Percentiles rank a stretch among this genome's conserved stretches.
These are phyloP conservation scores for Heliothis subflexa DNA, from an alignment of 1,140 invertebrate genomes.

Conservation along the genomic window DNA sequence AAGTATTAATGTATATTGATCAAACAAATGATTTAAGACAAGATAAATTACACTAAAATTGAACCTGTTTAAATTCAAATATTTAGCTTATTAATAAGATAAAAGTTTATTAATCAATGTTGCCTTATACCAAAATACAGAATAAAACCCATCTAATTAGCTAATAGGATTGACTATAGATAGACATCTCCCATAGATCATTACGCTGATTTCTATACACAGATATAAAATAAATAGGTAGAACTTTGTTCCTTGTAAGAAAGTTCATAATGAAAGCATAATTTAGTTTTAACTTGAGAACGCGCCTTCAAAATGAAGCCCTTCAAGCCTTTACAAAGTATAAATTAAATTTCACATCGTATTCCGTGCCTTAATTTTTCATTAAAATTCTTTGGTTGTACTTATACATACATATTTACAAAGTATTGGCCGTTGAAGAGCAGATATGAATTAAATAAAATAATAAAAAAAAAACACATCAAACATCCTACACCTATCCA, in stretches of 20 bases:
- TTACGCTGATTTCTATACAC: constrained; percentile 34
- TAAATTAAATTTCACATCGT: constrained; percentile 54
- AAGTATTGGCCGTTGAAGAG: too few species aligned
- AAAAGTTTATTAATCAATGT: too few species aligned
- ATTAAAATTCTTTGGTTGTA: constrained; percentile 48
- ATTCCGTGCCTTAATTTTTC: constrained; percentile 50
- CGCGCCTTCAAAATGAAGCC: constrained; percentile 42
- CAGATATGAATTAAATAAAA: too few species aligned
- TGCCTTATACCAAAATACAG: too few species aligned
- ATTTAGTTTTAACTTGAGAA: constrained; percentile 49
- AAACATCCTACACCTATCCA: too few species aligned
- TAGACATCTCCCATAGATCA: background rate
- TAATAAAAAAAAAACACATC: too few species aligned
- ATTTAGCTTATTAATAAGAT: too few species aligned
- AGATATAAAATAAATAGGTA: constrained; percentile 38
- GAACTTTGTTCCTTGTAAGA: constrained; percentile 42
- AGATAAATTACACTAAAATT: too few species aligned
- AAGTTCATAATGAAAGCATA: constrained; percentile 52
- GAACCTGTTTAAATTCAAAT: too few species aligned
- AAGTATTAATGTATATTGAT: too few species aligned
- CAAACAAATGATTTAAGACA: too few species aligned
- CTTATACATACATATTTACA: too few species aligned
- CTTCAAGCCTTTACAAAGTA: constrained; percentile 52
- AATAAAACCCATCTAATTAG: constrained; percentile 2
- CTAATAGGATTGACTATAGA: background rate